Evolutionary conservation across 2,888 invertebrate species (phyloP).

Genomic region (Stratiomys singularior): DNA sequence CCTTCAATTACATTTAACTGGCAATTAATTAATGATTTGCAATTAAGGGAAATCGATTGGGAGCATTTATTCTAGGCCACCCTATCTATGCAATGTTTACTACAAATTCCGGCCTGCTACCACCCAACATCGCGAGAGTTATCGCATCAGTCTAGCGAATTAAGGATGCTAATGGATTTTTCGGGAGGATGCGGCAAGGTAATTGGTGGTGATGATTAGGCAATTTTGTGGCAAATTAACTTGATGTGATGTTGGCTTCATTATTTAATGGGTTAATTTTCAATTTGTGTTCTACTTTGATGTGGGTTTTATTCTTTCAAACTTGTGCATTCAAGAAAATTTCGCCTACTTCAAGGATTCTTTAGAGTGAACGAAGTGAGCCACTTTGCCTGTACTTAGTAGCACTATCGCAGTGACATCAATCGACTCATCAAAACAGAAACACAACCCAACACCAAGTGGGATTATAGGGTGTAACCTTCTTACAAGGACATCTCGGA

Average conservation of each 20-base stretch:
- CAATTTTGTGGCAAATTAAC: background rate
- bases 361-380: too few species aligned
- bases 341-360: too few species aligned
- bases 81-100: too few species aligned
- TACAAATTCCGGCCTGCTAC: background rate
- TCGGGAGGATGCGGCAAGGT: background rate
- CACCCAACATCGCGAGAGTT: background rate
- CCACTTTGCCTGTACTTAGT: too few species aligned
- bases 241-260: too few species aligned
- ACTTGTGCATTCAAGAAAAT: too few species aligned
- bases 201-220: background rate
- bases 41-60: slow-evolving; percentile 39
- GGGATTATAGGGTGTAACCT: too few species aligned
- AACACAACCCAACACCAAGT: too few species aligned
- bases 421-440: too few species aligned
- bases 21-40: slow-evolving; percentile 40
- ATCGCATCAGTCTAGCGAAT: background rate
- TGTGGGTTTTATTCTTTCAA: too few species aligned
- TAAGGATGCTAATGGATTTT: background rate
- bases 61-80: background rate
- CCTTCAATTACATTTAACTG: slow-evolving; percentile 39
- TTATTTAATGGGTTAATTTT: background rate
- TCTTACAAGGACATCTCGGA: too few species aligned
- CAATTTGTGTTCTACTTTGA: background rate
- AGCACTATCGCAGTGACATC: too few species aligned